Evolutionary conservation across 2,888 invertebrate species (phyloP).

Genomic region (Nineta flava): DNA sequence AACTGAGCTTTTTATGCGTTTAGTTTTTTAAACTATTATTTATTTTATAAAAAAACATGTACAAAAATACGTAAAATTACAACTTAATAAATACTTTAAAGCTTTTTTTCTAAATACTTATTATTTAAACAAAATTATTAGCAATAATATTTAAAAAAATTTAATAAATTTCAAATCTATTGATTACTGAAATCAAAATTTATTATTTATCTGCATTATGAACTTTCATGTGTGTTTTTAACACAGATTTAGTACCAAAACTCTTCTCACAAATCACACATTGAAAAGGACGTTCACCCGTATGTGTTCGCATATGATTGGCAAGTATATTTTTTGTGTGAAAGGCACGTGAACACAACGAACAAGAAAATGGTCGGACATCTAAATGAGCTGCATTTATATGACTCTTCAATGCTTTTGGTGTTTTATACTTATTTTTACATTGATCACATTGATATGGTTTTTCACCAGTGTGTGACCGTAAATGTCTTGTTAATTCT

Average conservation of each 20-base stretch:
- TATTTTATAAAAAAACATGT: no score
- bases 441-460: neutral
- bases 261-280: neutral
- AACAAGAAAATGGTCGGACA: neutral
- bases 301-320: neutral
- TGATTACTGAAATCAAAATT: neutral
- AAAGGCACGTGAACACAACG: neutral
- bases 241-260: neutral
- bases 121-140: no score
- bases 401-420: neutral
- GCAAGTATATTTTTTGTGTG: neutral
- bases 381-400: neutral
- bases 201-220: neutral
- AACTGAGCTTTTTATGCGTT: no score
- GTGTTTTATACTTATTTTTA: neutral
- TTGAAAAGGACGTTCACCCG: neutral
- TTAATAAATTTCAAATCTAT: no score
- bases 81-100: no score
- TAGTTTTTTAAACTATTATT: no score
- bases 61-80: no score
- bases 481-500: neutral
- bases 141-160: no score
- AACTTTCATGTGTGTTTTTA: neutral
- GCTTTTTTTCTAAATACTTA: no score
- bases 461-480: neutral